These are phyloP conservation scores for Oriolus oriolus DNA, from an alignment of 2,113 vertebrate genomes.

Conservation along the genomic window DNA sequence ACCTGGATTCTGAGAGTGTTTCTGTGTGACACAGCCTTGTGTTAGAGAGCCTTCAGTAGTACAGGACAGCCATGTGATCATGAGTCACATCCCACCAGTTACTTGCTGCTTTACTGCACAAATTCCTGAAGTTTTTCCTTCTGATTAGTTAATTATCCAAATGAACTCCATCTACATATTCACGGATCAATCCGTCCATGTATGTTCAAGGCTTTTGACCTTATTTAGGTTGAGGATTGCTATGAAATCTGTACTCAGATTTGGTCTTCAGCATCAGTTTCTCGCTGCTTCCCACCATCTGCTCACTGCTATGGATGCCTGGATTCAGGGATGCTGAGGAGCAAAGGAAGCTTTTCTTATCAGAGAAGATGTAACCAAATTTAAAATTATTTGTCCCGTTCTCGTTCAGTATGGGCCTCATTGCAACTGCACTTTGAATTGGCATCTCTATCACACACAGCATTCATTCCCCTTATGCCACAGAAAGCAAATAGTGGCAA, in stretches of 20 bases:
- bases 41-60: neutral
- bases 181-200: neutral
- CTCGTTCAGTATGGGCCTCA: neutral
- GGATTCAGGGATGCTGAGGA: neutral
- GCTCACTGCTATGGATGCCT: neutral
- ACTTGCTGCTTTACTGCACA: neutral
- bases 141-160: neutral
- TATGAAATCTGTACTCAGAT: neutral
- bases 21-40: neutral
- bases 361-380: constrained; percentile 22
- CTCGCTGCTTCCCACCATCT: constrained; percentile 26
- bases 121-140: neutral
- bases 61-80: accelerated
- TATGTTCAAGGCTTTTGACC: neutral
- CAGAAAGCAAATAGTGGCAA: constrained; percentile 63
- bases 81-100: neutral
- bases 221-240: neutral
- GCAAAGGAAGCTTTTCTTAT: neutral
- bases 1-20: neutral
- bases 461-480: constrained; percentile 53
- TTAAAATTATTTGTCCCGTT: constrained; percentile 34
- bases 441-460: neutral
- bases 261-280: neutral
- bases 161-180: neutral
- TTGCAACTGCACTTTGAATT: neutral